These are phyloP conservation scores for Arvicanthis niloticus DNA, from an alignment of 2,113 vertebrate genomes.

Conservation along the genomic window DNA sequence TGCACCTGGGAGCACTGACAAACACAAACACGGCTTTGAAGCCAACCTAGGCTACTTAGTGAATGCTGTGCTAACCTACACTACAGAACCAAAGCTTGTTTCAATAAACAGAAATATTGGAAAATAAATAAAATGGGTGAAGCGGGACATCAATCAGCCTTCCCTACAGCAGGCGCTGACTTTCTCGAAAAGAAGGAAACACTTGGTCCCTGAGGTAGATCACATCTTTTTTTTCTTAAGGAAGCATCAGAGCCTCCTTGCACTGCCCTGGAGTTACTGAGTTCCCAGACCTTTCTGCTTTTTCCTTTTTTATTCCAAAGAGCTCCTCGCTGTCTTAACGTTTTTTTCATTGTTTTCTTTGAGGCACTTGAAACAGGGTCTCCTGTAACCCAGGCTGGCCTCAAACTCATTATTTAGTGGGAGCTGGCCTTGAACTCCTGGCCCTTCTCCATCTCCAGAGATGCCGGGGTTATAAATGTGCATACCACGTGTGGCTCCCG, in stretches of 20 bases:
- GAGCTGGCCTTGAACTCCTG: not conserved
- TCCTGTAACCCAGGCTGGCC: not conserved
- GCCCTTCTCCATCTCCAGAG: not conserved
- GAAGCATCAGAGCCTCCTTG: not conserved
- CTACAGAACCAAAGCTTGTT: not conserved
- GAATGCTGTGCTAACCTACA: not conserved
- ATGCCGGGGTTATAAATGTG: not conserved
- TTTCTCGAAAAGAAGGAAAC: not conserved
- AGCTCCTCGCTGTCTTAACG: not conserved
- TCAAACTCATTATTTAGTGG: not conserved
- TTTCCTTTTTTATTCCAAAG: slow-evolving; percentile 1
- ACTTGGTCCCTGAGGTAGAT: not conserved
- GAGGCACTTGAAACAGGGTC: not conserved
- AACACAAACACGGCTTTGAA: not conserved
- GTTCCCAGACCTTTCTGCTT: not conserved
- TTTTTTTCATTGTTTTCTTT: not conserved
- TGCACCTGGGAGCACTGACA: not conserved
- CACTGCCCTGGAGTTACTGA: not conserved
- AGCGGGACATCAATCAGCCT: not conserved
- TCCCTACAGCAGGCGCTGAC: not conserved
- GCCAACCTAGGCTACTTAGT: not conserved
- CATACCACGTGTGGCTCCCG: not conserved
- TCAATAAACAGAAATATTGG: not conserved
- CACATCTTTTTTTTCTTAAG: not conserved
- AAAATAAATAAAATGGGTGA: not conserved